A percentile compares a stretch with the other conserved stretches of the same genome.
Conservation (phyloP, 2,113 vertebrate species). For the Ivindomyrus marchei region DNA sequence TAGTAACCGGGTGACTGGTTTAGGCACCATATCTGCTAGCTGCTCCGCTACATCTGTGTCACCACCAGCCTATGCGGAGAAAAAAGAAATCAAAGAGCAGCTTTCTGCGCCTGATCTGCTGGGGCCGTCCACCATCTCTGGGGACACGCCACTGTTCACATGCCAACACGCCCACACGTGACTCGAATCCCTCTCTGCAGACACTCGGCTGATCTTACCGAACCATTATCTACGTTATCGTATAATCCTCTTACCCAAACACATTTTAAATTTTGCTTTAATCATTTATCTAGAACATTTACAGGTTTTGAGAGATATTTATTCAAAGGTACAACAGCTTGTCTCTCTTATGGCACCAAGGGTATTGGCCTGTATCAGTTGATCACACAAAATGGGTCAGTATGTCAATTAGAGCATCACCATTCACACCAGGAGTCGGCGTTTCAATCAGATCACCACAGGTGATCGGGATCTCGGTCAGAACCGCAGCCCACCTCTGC, state of each 20-base stretch:
- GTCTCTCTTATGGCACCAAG: background rate
- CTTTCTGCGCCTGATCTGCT: background rate
- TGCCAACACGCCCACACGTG: background rate
- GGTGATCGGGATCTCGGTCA: background rate
- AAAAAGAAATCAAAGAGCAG: background rate
- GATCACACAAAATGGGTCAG: background rate
- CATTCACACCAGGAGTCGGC: background rate
- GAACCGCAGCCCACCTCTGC: background rate
- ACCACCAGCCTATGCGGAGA: background rate
- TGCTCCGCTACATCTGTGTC: background rate
- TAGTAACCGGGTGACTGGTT: background rate
- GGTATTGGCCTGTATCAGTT: background rate
- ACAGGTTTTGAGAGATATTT: background rate
- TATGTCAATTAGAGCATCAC: background rate
- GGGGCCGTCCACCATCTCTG: background rate
- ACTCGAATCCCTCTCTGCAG: background rate
- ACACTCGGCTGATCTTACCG: background rate
- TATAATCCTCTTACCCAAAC: background rate
- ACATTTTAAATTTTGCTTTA: background rate
- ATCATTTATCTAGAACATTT: background rate
- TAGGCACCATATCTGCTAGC: background rate
- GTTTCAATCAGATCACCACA: background rate
- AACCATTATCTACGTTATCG: background rate
- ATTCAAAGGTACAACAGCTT: background rate
- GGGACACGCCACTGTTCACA: background rate